Evolutionary conservation across 2,797 vertebrate genomes (phyloP).

Genomic region (Syngnathus rostellatus): DNA sequence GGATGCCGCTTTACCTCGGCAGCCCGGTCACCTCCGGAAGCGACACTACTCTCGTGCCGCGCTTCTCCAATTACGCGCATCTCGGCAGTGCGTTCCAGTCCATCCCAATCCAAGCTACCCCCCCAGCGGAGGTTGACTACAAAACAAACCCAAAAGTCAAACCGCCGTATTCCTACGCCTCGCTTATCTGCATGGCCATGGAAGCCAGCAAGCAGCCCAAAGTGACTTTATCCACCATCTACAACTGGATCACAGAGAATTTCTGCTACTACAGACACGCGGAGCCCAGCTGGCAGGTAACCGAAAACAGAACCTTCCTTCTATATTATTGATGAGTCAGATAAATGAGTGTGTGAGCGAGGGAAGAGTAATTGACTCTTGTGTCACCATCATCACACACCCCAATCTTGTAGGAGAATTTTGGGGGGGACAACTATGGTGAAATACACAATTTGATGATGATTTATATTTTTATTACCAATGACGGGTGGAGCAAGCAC

Average conservation of each 20-base stretch:
- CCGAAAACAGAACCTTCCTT: slow-evolving; percentile 26
- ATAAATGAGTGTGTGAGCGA: slow-evolving; percentile 37
- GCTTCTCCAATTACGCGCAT: slow-evolving; percentile 37
- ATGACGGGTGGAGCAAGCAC: slow-evolving; percentile 8
- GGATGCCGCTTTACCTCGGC: slow-evolving; percentile 67
- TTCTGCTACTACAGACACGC: slow-evolving; percentile 84
- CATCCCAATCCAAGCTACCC: slow-evolving; percentile 50
- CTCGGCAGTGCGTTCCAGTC: slow-evolving; percentile 28
- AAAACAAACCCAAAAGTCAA: slow-evolving; percentile 74
- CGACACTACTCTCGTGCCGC: slow-evolving; percentile 37
- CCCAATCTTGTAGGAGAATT: not conserved
- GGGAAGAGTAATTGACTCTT: slow-evolving; percentile 39
- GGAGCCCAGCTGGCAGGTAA: slow-evolving; percentile 86
- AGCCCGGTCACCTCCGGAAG: slow-evolving; percentile 69
- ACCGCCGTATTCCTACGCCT: slow-evolving; percentile 80
- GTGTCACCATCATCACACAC: slow-evolving; percentile 37
- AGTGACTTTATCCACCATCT: slow-evolving; percentile 81
- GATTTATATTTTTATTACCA: slow-evolving; percentile 25
- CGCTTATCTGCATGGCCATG: slow-evolving; percentile 85
- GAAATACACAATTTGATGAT: slow-evolving; percentile 11
- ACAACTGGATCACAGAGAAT: slow-evolving; percentile 82
- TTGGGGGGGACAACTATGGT: not conserved
- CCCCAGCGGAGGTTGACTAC: slow-evolving; percentile 71
- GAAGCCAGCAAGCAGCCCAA: slow-evolving; percentile 78
- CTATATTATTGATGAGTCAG: slow-evolving; percentile 63